A percentile compares a stretch with the other conserved stretches of the same genome.
Evolutionary conservation across 2,797 vertebrate species (phyloP).

Genomic region (Aythya fuligula): DNA sequence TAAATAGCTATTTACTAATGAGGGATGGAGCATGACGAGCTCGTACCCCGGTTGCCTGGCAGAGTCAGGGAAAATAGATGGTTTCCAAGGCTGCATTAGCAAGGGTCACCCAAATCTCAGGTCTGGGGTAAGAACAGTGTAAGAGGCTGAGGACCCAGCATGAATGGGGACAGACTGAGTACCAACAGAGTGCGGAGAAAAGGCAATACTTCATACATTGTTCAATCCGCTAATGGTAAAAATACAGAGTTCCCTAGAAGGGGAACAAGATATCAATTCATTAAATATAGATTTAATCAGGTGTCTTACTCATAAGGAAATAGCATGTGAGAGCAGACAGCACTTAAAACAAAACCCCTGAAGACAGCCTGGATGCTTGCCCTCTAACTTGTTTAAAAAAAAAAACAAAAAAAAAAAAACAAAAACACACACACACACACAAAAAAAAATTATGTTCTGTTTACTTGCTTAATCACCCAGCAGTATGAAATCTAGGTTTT

Average conservation of each 20-base stretch:
- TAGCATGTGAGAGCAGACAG: not conserved
- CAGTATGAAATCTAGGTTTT: accelerated
- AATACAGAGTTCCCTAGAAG: not conserved
- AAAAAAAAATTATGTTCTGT: not conserved
- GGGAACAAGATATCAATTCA: not conserved
- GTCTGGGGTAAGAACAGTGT: not conserved
- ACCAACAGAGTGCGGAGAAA: not conserved
- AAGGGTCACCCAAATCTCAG: not conserved
- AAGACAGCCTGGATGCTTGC: not conserved
- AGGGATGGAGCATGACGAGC: constrained; percentile 7
- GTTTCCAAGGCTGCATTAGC: not conserved
- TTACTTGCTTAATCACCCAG: constrained; percentile 3
- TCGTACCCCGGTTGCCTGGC: not conserved
- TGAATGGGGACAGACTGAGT: not conserved
- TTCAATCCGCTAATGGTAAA: not conserved
- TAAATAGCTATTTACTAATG: constrained; percentile 49
- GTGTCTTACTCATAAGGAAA: not conserved
- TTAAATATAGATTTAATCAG: constrained; percentile 18
- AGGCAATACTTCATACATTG: not conserved
- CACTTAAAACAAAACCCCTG: not conserved
- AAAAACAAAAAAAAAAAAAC: not conserved
- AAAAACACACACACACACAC: not conserved
- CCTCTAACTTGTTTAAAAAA: not conserved
- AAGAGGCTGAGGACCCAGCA: not conserved
- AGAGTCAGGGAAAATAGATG: not conserved